These are phyloP conservation scores for Drosophila bifasciata DNA, from an alignment of 1,140 invertebrate genomes.

Conservation along the genomic window DNA sequence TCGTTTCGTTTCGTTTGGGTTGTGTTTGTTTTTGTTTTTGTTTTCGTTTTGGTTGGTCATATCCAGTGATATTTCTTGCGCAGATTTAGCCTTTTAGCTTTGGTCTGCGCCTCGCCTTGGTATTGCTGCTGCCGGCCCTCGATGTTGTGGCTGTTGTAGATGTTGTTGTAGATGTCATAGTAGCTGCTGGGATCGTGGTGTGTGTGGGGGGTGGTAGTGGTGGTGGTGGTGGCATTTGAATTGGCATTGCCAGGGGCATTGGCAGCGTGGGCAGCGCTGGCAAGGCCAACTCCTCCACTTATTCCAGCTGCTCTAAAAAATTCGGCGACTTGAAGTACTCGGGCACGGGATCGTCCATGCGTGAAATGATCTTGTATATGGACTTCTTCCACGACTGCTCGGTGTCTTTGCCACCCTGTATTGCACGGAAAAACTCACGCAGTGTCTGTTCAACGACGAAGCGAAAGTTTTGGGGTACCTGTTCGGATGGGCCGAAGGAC, in stretches of 20 bases:
- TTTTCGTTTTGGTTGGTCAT: slow-evolving; percentile 28
- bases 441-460: slow-evolving; percentile 98
- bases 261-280: slow-evolving; percentile 67
- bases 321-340: slow-evolving; percentile 99
- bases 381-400: slow-evolving; percentile 99
- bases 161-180: slow-evolving; percentile 35
- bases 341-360: slow-evolving; percentile 98
- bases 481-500: slow-evolving; percentile 54
- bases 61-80: slow-evolving; percentile 77
- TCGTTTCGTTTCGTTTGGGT: slow-evolving; percentile 16
- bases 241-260: slow-evolving; percentile 56
- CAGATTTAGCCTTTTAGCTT: slow-evolving; percentile 77
- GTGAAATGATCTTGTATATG: slow-evolving; percentile 99
- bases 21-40: slow-evolving; percentile 9
- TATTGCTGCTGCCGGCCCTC: slow-evolving; percentile 38
- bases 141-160: slow-evolving; percentile 27
- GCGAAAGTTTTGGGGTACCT: slow-evolving; percentile 99
- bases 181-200: slow-evolving; percentile 26
- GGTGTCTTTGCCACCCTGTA: slow-evolving; percentile 96
- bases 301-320: slow-evolving; percentile 99
- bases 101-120: slow-evolving; percentile 63
- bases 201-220: slow-evolving; percentile 18
- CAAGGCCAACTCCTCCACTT: slow-evolving; percentile 85
- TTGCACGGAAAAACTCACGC: slow-evolving; percentile 99
- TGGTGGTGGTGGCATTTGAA: slow-evolving; percentile 49